Evolutionary conservation across 2,797 vertebrate genomes (phyloP).

Genomic region (Tiaroga cobitis): DNA sequence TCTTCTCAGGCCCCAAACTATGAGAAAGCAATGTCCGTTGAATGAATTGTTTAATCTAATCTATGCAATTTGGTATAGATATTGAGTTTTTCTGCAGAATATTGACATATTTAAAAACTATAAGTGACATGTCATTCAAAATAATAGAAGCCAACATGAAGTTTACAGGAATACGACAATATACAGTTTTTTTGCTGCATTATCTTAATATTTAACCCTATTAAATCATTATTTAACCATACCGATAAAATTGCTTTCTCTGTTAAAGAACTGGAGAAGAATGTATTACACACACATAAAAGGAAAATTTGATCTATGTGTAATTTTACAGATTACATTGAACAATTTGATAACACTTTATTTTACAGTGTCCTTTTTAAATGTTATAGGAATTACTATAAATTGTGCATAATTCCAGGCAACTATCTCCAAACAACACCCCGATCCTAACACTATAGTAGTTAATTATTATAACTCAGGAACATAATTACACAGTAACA

Average conservation of each 20-base stretch:
- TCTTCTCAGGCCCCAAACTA: background rate
- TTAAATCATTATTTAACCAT: background rate
- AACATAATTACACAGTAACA: too few relatives aligned
- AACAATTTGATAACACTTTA: too few relatives aligned
- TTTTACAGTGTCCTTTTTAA: too few relatives aligned
- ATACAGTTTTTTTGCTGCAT: background rate
- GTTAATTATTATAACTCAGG: too few relatives aligned
- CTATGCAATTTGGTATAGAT: background rate
- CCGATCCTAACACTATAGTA: too few relatives aligned
- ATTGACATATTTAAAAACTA: background rate
- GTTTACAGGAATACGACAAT: background rate
- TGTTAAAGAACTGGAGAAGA: constrained; percentile 8
- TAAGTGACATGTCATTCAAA: background rate
- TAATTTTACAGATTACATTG: background rate
- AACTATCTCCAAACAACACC: too few relatives aligned
- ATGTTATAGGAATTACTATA: too few relatives aligned
- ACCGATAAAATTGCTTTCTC: background rate
- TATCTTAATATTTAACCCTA: too few relatives aligned
- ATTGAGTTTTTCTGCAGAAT: background rate
- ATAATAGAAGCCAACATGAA: background rate
- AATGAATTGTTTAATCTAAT: background rate
- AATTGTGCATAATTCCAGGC: too few relatives aligned
- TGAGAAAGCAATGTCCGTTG: background rate
- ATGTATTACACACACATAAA: background rate
- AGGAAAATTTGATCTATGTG: background rate